Conservation (phyloP, 2,888 invertebrate genomes). For the Dicyrtoma fusca region DNA sequence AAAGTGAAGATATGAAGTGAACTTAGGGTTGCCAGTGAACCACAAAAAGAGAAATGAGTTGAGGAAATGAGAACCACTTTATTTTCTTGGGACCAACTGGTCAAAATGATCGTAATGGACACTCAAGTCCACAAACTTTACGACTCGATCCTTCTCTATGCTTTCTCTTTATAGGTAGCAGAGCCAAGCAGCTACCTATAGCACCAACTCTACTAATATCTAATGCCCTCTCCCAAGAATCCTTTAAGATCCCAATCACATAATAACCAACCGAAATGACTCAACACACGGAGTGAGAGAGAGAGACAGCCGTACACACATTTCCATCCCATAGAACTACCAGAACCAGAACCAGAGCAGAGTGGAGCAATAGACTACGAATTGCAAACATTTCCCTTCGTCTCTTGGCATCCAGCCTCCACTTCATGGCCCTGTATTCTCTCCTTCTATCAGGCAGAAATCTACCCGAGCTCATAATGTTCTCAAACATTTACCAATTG, state of each 20-base stretch:
- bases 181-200: too few species aligned
- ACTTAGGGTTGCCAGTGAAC: not conserved
- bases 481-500: too few species aligned
- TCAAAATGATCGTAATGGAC: slow-evolving; percentile 11
- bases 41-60: slow-evolving; percentile 11
- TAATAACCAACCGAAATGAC: slow-evolving; percentile 13
- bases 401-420: too few species aligned
- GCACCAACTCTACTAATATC: too few species aligned
- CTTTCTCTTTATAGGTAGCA: too few species aligned
- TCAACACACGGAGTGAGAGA: not conserved
- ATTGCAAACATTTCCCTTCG: too few species aligned
- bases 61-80: slow-evolving; percentile 27
- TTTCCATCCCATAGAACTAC: not conserved
- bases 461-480: too few species aligned
- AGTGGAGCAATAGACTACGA: not conserved
- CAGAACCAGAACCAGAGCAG: not conserved
- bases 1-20: not conserved
- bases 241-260: slow-evolving; percentile 9
- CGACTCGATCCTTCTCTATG: not conserved
- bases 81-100: slow-evolving; percentile 23
- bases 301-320: not conserved
- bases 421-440: too few species aligned
- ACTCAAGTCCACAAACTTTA: not conserved
- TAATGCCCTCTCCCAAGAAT: not conserved
- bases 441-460: too few species aligned